Base-by-base conservation (phyloP, 2,797 vertebrate genomes). In the Oreortyx pictus region DNA sequence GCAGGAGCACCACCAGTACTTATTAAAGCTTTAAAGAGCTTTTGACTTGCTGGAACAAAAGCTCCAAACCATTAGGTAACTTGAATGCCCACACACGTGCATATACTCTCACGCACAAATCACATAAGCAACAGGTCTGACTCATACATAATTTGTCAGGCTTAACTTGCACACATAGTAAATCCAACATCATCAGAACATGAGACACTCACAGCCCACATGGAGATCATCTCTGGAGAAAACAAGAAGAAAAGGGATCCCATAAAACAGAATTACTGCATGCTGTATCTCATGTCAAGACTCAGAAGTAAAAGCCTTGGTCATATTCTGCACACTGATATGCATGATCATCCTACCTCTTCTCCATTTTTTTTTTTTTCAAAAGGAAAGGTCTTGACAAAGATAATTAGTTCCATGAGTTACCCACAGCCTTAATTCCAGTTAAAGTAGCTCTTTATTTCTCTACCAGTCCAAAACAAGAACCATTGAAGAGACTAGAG, bases 31-130 rank as follows among this genome's bases (percentile, higher is more conserved):
- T 17, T 46, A 16, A 25, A 46, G 29, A 3, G 0, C 18, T 72
- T 22, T n/a, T 5, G 4, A 18, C 49, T 74, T 65, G 49, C 41
- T 39, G 25, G 23, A 92, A 62, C 56, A 37, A 31, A 62, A 64
- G 35, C 46, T 76, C 35, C 10, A 33, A 64, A 24, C 14, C 81
- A 23, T 6, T 41, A 86, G 41, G 50, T 76, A 29, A 23, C 3
- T 0, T 9, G 52, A 31, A 65, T 33, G 35, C 7, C 7, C 1
- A 2, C 54, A 50, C 39, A 33, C 1, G 1, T 67, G 44, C 29
- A 59, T n/a, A 27, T 0, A 0, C 0, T 4, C 64, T 24, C n/a
- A 18, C 4, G 0, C 0, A 2, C 5, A 71, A 66, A 57, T 10
- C 64, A 59, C 18, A 18, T 9, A 47, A 64, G 24, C 29, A 47